Percentiles rank a stretch among this genome's conserved stretches.
These are phyloP conservation scores for Dasysyrphus albostriatus DNA, from an alignment of 2,888 invertebrate genomes.

Conservation along the genomic window DNA sequence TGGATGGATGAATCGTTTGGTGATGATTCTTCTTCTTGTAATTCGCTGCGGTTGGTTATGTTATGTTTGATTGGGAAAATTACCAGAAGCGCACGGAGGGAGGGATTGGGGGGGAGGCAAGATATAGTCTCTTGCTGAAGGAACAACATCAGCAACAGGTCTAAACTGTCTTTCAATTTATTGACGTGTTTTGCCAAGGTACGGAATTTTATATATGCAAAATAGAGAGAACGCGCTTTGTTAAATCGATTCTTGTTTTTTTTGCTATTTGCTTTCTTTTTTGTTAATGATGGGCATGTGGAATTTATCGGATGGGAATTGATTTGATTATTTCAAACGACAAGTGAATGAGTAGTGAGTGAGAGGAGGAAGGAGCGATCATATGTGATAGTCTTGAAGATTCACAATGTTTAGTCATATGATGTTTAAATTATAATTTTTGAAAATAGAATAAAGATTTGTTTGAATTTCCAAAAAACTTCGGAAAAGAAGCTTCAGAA, in stretches of 20 bases:
- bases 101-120: not conserved
- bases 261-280: not conserved
- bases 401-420: not conserved
- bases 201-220: constrained; percentile 69
- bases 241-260: constrained; percentile 53
- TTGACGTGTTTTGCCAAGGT: constrained; percentile 67
- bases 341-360: constrained; percentile 47
- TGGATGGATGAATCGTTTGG: constrained; percentile 70
- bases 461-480: no score
- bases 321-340: constrained; percentile 62
- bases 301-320: constrained; percentile 72
- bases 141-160: constrained; percentile 14
- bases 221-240: constrained; percentile 65
- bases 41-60: constrained; percentile 69
- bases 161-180: constrained; percentile 71
- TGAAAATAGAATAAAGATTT: no score
- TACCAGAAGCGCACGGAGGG: not conserved
- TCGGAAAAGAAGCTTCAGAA: no score
- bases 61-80: constrained; percentile 67
- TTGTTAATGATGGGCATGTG: constrained; percentile 56
- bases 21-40: constrained; percentile 62
- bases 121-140: not conserved
- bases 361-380: not conserved
- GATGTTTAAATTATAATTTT: not conserved
- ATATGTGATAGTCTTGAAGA: not conserved